A percentile compares a stretch with the other conserved stretches of the same genome.
Evolutionary conservation across 2,888 invertebrate species (phyloP).

Genomic region (Protophormia terraenovae): DNA sequence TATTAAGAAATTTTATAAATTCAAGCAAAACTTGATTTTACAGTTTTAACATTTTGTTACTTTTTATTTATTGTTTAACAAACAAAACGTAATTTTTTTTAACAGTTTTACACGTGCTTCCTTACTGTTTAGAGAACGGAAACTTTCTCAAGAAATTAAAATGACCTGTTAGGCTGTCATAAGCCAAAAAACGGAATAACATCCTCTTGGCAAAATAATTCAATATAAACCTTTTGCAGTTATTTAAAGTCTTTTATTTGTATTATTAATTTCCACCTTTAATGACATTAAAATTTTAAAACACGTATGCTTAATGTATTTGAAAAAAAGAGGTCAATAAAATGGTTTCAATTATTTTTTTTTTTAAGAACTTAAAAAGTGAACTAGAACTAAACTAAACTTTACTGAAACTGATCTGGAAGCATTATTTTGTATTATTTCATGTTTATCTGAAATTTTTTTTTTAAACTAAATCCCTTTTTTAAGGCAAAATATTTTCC

Average conservation of each 20-base stretch:
- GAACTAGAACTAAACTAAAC: no score
- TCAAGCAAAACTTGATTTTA: constrained; percentile 31
- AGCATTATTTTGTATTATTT: no score
- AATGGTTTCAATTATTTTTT: background rate
- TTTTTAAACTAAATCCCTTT: no score
- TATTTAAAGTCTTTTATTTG: background rate
- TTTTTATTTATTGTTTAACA: constrained; percentile 45
- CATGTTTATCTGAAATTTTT: no score
- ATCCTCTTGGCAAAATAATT: background rate
- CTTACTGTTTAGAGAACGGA: constrained; percentile 8
- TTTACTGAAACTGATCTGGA: no score
- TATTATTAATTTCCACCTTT: background rate
- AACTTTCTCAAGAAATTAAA: constrained; percentile 7
- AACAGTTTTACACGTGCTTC: constrained; percentile 54
- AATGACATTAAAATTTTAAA: background rate
- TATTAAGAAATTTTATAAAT: background rate
- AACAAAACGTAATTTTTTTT: constrained; percentile 54
- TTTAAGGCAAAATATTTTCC: background rate
- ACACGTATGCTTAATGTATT: background rate
- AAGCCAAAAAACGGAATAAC: constrained; percentile 5
- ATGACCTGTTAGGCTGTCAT: constrained; percentile 38
- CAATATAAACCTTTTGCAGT: background rate
- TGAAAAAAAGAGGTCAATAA: background rate
- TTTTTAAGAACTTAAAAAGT: no score
- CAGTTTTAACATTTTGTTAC: constrained; percentile 15